Evolutionary conservation across 2,888 invertebrate genomes (phyloP).

Genomic region (Mimachlamys varia): DNA sequence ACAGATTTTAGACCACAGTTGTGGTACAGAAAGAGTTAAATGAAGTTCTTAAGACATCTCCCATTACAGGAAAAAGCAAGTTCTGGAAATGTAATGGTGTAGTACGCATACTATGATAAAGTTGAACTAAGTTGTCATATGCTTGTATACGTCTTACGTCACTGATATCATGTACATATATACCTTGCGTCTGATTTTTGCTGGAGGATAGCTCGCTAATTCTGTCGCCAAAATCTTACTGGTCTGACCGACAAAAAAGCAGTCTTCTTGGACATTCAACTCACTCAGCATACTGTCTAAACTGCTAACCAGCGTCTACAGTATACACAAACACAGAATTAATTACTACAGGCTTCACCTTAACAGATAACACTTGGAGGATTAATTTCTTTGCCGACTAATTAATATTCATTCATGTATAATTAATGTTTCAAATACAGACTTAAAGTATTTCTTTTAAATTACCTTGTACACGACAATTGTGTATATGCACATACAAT

Average conservation of each 20-base stretch:
- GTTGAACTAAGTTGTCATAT: too few relatives aligned
- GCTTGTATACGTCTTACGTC: too few relatives aligned
- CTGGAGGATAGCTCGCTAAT: slow-evolving; percentile 85
- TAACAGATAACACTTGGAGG: neutral
- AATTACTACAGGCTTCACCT: too few relatives aligned
- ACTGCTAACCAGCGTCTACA: slow-evolving; percentile 71
- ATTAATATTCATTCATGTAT: neutral
- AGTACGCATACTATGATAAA: too few relatives aligned
- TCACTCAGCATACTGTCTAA: slow-evolving; percentile 84
- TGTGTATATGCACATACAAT: too few relatives aligned
- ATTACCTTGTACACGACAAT: too few relatives aligned
- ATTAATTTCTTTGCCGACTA: neutral
- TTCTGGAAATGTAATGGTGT: too few relatives aligned
- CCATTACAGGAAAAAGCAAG: too few relatives aligned
- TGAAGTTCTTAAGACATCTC: too few relatives aligned
- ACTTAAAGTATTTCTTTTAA: too few relatives aligned
- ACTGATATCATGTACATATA: neutral
- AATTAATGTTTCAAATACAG: neutral
- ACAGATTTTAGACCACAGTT: too few relatives aligned
- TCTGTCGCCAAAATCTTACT: slow-evolving; percentile 86
- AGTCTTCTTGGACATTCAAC: slow-evolving; percentile 86
- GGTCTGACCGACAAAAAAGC: slow-evolving; percentile 86
- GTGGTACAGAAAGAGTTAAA: too few relatives aligned
- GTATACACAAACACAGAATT: slow-evolving; percentile 63
- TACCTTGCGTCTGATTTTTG: slow-evolving; percentile 84